These are phyloP conservation scores for Adelosebastes latens DNA, from an alignment of 2,797 vertebrate genomes.

Conservation along the genomic window DNA sequence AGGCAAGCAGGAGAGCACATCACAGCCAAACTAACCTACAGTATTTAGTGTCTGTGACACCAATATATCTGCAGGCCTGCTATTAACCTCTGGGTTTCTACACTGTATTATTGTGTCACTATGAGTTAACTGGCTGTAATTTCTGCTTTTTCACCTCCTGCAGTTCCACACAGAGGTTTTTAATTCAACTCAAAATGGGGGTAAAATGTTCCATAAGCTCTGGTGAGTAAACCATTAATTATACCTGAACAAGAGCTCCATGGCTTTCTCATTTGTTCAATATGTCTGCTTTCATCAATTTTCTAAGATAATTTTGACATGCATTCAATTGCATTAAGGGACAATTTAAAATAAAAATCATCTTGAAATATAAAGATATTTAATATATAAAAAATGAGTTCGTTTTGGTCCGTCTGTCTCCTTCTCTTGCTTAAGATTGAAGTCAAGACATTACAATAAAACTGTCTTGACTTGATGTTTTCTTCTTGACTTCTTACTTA, in stretches of 20 bases:
- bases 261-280: neutral
- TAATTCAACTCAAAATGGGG: neutral
- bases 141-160: slow-evolving; percentile 3
- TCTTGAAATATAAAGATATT: neutral
- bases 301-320: neutral
- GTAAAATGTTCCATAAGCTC: neutral
- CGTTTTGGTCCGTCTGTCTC: neutral
- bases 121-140: slow-evolving; percentile 12
- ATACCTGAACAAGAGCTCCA: neutral
- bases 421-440: neutral
- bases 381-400: neutral
- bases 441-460: neutral
- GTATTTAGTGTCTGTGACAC: slow-evolving; percentile 21
- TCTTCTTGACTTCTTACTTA: neutral
- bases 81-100: slow-evolving; percentile 24
- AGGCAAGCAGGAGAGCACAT: neutral
- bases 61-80: slow-evolving; percentile 33
- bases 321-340: neutral
- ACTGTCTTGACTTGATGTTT: neutral
- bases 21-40: neutral
- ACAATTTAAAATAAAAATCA: neutral
- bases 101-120: slow-evolving; percentile 24
- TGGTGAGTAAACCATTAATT: neutral
- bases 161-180: neutral
- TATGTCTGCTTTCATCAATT: neutral